These are phyloP conservation scores for Astyanax mexicanus DNA, from an alignment of 2,797 vertebrate genomes.

Conservation along the genomic window DNA sequence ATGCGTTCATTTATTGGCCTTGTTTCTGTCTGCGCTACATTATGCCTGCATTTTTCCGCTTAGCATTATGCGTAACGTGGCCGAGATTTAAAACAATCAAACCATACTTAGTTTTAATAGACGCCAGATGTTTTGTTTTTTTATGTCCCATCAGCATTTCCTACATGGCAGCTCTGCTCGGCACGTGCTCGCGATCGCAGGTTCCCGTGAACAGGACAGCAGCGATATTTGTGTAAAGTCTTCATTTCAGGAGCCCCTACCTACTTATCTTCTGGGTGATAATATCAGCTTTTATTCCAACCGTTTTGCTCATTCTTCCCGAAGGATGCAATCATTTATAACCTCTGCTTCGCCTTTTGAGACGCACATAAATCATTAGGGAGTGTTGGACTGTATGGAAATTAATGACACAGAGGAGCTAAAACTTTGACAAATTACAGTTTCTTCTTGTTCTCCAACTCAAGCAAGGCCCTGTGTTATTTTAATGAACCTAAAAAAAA, in stretches of 20 bases:
- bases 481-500: constrained; percentile 75
- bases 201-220: not conserved
- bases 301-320: constrained; percentile 58
- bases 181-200: constrained; percentile 11
- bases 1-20: not conserved
- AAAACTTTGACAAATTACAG: constrained; percentile 83
- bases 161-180: not conserved
- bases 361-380: constrained; percentile 75
- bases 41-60: not conserved
- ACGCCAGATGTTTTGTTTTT: constrained; percentile 18
- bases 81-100: constrained; percentile 16
- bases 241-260: constrained; percentile 39
- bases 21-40: not conserved
- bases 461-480: constrained; percentile 74
- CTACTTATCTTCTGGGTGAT: constrained; percentile 52
- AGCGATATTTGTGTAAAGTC: constrained; percentile 30
- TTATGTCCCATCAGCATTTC: constrained; percentile 16
- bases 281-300: constrained; percentile 54
- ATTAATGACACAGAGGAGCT: constrained; percentile 77
- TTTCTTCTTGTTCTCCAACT: constrained; percentile 70
- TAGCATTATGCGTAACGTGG: not conserved
- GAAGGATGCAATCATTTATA: constrained; percentile 70
- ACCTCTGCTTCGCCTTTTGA: constrained; percentile 74
- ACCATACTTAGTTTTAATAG: constrained; percentile 32
- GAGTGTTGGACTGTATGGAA: constrained; percentile 78